phyloP scores from a whole-genome alignment of 2,888 invertebrate genomes.

The Cheiracanthium punctorium region DNA sequence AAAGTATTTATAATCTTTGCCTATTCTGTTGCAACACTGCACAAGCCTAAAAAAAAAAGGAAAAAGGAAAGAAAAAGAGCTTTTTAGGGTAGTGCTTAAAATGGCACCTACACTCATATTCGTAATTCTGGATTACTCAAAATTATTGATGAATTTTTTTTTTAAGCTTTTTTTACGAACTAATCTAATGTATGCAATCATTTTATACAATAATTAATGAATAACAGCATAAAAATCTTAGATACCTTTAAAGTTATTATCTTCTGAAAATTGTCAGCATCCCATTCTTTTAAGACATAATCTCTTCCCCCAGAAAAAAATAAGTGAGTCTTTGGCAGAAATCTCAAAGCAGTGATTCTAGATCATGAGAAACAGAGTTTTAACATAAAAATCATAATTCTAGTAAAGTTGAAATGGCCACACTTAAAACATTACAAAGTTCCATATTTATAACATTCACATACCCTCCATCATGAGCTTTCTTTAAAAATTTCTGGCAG shows the following conservation, averaged over 20 bases:
- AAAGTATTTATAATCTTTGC: too few relatives aligned
- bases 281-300: constrained; percentile 97
- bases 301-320: constrained; percentile 96
- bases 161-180: too few relatives aligned
- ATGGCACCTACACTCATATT: too few relatives aligned
- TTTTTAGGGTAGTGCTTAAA: too few relatives aligned
- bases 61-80: too few relatives aligned
- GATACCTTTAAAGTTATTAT: constrained; percentile 91
- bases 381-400: too few relatives aligned
- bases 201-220: too few relatives aligned
- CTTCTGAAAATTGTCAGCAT: constrained; percentile 92
- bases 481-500: constrained; percentile 89
- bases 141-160: not conserved
- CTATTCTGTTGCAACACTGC: too few relatives aligned
- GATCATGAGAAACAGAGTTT: not conserved
- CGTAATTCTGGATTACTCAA: not conserved
- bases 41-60: too few relatives aligned
- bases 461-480: constrained; percentile 92
- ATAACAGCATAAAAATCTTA: too few relatives aligned
- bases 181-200: too few relatives aligned
- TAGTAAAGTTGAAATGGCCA: not conserved
- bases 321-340: constrained; percentile 92
- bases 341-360: constrained; percentile 90
- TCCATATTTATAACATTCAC: constrained; percentile 79
- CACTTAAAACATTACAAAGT: not conserved